A percentile compares a stretch with the other conserved stretches of the same genome.
Evolutionary conservation across 1,140 invertebrate genomes (phyloP).

Genomic region (Sweltsa coloradensis): DNA sequence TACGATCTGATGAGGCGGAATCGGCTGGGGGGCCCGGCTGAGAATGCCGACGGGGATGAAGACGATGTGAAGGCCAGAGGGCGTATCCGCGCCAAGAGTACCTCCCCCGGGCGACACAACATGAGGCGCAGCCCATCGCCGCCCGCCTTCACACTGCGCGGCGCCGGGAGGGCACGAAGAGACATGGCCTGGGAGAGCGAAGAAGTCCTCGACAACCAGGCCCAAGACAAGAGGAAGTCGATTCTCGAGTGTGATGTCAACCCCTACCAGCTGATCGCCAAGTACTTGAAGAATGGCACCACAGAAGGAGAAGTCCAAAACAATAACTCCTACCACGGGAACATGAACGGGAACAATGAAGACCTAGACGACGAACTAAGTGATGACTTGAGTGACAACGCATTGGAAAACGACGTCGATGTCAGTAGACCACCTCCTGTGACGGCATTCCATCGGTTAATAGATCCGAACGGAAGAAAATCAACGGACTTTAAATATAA

Average conservation of each 20-base stretch:
- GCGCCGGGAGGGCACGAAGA: slow-evolving; percentile 18
- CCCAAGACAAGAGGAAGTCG: slow-evolving; percentile 38
- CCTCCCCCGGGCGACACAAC: background rate
- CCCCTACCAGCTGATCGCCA: slow-evolving; percentile 62
- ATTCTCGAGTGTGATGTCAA: slow-evolving; percentile 77
- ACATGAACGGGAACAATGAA: slow-evolving; percentile 20
- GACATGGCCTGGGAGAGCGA: background rate
- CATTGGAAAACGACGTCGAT: slow-evolving; percentile 30
- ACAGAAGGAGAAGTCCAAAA: slow-evolving; percentile 7
- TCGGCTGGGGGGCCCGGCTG: slow-evolving; percentile 35
- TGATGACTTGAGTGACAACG: slow-evolving; percentile 39
- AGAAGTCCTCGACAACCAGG: background rate
- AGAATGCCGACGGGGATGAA: slow-evolving; percentile 33
- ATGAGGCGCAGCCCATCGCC: background rate
- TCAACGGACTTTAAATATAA: too few species aligned
- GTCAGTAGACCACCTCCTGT: too few species aligned
- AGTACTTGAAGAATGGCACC: slow-evolving; percentile 11
- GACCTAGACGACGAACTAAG: slow-evolving; percentile 16
- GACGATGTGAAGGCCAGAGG: too few species aligned
- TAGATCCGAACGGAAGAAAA: too few species aligned
- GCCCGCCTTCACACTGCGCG: background rate
- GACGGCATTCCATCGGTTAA: too few species aligned
- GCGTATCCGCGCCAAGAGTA: slow-evolving; percentile 6
- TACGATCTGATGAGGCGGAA: slow-evolving; percentile 69
- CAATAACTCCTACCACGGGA: slow-evolving; percentile 25